Evolutionary conservation across 2,888 invertebrate species (phyloP).

Genomic region (Plebejus melissa): DNA sequence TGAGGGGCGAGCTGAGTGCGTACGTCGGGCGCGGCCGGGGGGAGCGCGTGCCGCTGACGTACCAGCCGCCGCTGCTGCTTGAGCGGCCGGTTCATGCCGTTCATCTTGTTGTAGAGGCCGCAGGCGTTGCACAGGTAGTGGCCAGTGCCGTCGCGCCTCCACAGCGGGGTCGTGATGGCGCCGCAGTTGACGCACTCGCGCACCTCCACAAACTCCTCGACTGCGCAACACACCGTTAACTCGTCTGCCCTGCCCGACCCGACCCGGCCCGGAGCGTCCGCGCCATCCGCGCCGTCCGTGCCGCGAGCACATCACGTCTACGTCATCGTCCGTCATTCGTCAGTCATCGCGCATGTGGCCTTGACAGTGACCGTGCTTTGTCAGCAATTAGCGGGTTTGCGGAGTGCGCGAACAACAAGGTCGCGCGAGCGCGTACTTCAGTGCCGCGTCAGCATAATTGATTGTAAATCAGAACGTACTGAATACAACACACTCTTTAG

Average conservation of each 20-base stretch:
- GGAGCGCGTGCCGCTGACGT: slow-evolving; percentile 80
- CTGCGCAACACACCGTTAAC: slow-evolving; percentile 53
- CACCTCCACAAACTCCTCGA: slow-evolving; percentile 91
- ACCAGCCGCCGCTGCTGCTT: slow-evolving; percentile 99
- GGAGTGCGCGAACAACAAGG: background rate
- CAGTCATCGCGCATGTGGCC: background rate
- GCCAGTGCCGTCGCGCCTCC: slow-evolving; percentile 99
- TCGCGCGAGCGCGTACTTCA: background rate
- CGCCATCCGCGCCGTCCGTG: background rate
- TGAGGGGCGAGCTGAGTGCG: slow-evolving; percentile 44
- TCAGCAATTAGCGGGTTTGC: background rate
- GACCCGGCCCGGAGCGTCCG: slow-evolving; percentile 35
- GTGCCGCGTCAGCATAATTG: background rate
- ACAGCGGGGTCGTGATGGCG: slow-evolving; percentile 97
- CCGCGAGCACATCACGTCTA: slow-evolving; percentile 27
- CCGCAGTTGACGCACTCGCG: slow-evolving; percentile 99
- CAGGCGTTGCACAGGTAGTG: slow-evolving; percentile 99
- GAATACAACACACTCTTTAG: too few relatives aligned
- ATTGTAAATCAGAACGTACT: background rate
- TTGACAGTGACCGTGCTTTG: slow-evolving; percentile 15
- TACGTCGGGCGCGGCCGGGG: slow-evolving; percentile 56
- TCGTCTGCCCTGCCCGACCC: slow-evolving; percentile 41
- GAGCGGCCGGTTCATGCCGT: slow-evolving; percentile 97
- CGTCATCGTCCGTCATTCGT: background rate
- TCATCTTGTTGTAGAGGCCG: slow-evolving; percentile 99